These are phyloP conservation scores for Globodera ellingtonae DNA, from an alignment of 1,140 invertebrate species.

Conservation along the genomic window DNA sequence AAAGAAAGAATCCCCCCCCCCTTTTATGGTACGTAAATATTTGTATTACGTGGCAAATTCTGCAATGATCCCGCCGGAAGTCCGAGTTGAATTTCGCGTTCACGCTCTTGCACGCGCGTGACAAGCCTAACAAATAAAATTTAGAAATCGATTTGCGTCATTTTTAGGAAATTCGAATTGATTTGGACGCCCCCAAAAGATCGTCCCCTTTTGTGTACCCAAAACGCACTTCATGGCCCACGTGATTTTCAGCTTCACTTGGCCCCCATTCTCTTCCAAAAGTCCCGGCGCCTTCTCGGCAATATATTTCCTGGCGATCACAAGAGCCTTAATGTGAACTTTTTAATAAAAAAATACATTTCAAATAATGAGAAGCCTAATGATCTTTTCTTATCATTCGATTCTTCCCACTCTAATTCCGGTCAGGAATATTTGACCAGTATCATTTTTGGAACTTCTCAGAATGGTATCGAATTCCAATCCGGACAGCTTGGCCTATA, in stretches of 20 bases:
- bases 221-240: conserved; percentile 63
- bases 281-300: conserved; percentile 57
- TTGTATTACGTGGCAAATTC: conserved; percentile 25
- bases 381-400: too few relatives aligned
- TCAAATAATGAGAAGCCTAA: too few relatives aligned
- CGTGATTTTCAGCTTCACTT: conserved; percentile 61
- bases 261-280: conserved; percentile 61
- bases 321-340: conserved; percentile 43
- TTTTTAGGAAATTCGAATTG: too few relatives aligned
- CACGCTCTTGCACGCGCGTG: conserved; percentile 35
- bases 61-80: conserved; percentile 38
- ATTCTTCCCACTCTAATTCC: too few relatives aligned
- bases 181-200: too few relatives aligned
- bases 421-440: too few relatives aligned
- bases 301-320: conserved; percentile 58
- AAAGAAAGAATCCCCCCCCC: too few relatives aligned
- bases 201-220: background rate
- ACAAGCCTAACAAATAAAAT: conserved; percentile 13
- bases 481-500: too few relatives aligned
- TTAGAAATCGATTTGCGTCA: background rate
- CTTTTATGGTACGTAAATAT: background rate
- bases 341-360: background rate
- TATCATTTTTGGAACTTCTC: too few relatives aligned
- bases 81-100: conserved; percentile 43
- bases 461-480: too few relatives aligned